Evolutionary conservation across 2,113 vertebrate species (phyloP), one percentile per base, ranked within the genome.

Genomic region (Mus spicilegus): DNA sequence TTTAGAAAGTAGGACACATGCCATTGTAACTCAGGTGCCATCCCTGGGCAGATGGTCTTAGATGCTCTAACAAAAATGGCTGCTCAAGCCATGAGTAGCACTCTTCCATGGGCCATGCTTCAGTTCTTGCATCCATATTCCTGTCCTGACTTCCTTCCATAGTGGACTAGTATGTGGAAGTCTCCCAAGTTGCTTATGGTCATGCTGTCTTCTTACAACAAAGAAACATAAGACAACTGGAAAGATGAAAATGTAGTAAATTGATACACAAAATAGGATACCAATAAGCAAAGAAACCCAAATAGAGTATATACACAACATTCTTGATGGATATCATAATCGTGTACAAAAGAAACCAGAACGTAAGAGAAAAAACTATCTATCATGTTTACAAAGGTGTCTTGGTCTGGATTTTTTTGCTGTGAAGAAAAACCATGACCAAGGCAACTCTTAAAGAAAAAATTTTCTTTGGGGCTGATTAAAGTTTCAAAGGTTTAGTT

Each of bases 281-380:
- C 11, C 54, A 87, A 87, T 76, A 87, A 94, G 33, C 58, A 93
- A 95, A 69, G 7, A 85, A 65, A 63, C 67, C 11, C 82, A 72
- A 87, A 46, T 5, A 86, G 7, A 75, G 12, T 85, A 49, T 72
- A 42, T 7, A 85, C 4, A 70, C 36, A 89, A 63, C 30, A 72
- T 3, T 69, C 9, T 80, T 26, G 33, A 70, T 95, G 56, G 69
- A 75, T 75, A 93, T 95, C 69, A 90, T 30, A 93, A 92, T 42
- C 65, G 3, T 42, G 6, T 88, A 12, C 22, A 58, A 73, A 89
- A 96, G 9, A 49, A 92, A 56, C 24, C 65, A 70, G 24, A 30
- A 73, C 39, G 46, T 56, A 91, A 46, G 88, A 17, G 33, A 30
- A 73, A 63, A 54, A 86, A 30, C 26, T 58, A 1, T 14, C 26